Evolutionary conservation across 2,797 vertebrate genomes (phyloP), one percentile per base, ranked within the genome.

Genomic region (Loris lydekkerianus): DNA sequence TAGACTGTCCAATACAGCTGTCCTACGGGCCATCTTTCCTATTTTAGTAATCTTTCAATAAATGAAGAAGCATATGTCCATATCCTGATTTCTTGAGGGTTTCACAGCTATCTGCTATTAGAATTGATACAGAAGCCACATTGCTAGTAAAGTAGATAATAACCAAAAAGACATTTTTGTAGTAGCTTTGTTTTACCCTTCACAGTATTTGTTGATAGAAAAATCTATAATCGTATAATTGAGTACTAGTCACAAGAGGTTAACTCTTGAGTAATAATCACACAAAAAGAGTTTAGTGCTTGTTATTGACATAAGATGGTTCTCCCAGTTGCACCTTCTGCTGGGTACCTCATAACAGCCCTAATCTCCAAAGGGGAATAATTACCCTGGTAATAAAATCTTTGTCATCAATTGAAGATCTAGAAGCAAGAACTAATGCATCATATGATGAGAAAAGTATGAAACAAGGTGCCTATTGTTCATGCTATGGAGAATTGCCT

Each of bases 341-440:
- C 58, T 82, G 58, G 75, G 60, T 46, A 80, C 70, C 53, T 92
- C 84, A 49, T 40, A n/a, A 53, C 77, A 93, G 75, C 75, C 87
- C 43, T 93, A 69, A 56, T 90, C 78, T 78, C 69, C 76, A 90
- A 88, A 94, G 72, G 43, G 67, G 70, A 89, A 40, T 78, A 83
- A 94, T 65, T 91, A 69, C 58, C 65, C 40, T 82, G 27, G 53
- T 60, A 96, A 94, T 80, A 88, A 90, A 94, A 92, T 70, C 25
- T 86, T 90, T 90, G 25, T 75, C 91, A 91, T 86, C 81, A 84
- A 93, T 18, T 56, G 78, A 92, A 85, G 91, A 92, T 78, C 88
- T 67, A 37, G 46, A 86, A 96, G 89, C 72, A 90, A 49, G 53
- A 95, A 87, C 46, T 81, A 61, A 91, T 58, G 60, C 69, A 70